These are phyloP conservation scores for Lithophane semibrunnea DNA, from an alignment of 2,888 invertebrate genomes.

Conservation along the genomic window DNA sequence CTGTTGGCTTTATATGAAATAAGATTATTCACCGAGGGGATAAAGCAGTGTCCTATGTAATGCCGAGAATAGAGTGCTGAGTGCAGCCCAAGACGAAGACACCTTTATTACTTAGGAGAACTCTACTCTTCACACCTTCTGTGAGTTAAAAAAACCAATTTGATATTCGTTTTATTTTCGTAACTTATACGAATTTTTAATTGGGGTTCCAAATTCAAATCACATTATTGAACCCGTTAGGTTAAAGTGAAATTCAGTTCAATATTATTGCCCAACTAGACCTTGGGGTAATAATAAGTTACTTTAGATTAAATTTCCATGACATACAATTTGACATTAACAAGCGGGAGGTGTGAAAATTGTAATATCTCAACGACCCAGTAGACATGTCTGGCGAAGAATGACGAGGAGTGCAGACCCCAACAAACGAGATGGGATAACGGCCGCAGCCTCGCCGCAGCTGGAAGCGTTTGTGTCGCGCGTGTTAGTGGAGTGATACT, in stretches of 20 bases:
- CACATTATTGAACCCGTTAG: background rate
- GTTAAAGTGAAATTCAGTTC: background rate
- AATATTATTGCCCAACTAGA: background rate
- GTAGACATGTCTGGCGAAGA: background rate
- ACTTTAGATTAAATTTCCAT: background rate
- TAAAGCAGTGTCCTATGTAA: background rate
- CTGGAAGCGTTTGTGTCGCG: background rate
- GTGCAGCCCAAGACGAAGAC: background rate
- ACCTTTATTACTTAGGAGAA: background rate
- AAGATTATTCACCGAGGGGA: background rate
- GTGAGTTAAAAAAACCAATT: background rate
- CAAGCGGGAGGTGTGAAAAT: background rate
- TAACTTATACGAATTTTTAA: background rate
- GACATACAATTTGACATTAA: background rate
- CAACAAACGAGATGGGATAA: background rate
- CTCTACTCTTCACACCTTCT: background rate
- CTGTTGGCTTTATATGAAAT: background rate
- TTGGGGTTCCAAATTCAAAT: background rate
- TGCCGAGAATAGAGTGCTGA: background rate
- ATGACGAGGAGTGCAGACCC: background rate
- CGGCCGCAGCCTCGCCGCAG: conserved; percentile 81
- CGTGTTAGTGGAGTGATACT: conserved; percentile 15
- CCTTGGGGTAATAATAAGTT: background rate
- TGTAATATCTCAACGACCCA: background rate
- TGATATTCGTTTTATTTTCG: no score